Base-by-base conservation (phyloP, 2,113 vertebrate genomes). In the Lycocorax pyrrhopterus region DNA sequence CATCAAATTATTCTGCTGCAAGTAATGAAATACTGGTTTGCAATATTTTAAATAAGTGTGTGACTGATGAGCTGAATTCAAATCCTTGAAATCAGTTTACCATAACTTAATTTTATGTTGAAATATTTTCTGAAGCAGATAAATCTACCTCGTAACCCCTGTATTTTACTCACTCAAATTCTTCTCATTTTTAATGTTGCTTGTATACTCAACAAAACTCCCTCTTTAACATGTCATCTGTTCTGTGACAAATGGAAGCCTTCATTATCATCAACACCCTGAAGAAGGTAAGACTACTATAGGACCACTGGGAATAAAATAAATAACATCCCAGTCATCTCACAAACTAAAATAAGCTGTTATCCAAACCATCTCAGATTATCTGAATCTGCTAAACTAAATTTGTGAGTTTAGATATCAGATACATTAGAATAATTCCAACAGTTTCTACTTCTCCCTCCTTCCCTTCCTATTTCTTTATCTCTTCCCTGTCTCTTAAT, bases 1-100 rank as follows among this genome's bases (percentile, higher is more conserved):
- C 67, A 92, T 44, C 53, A 95, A 75, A 93, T 66, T 89, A 85
- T 94, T 90, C 72, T 74, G 60, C 84, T 80, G 67, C 58, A 64
- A 94, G 23, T 87, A 97, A 95, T 84, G 79, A 95, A 95, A 87
- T 51, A 91, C 93, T 95, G 92, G 78, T 81, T 97, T 94, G 35
- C 39, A 94, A 89, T 96, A 80, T 46, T 93, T 93, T 74, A 96
- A 96, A 95, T 85, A 94, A 76, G 30, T 77, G 12, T 81, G 29
- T 92, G 66, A 91, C 6, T 78, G 76, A 92, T 53, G 16, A 74
- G 47, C 60, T 85, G 53, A 84, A 89, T 84, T 94, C 53, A 96
- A 96, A 94, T 95, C 18, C 43, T 35, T 96, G 75, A 89, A 93
- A 94, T 92, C 47, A 51, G 35, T 88, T 97, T 94, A 63, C n/a